These are phyloP conservation scores for Cettia cetti DNA, from an alignment of 2,113 vertebrate species.

Conservation along the genomic window DNA sequence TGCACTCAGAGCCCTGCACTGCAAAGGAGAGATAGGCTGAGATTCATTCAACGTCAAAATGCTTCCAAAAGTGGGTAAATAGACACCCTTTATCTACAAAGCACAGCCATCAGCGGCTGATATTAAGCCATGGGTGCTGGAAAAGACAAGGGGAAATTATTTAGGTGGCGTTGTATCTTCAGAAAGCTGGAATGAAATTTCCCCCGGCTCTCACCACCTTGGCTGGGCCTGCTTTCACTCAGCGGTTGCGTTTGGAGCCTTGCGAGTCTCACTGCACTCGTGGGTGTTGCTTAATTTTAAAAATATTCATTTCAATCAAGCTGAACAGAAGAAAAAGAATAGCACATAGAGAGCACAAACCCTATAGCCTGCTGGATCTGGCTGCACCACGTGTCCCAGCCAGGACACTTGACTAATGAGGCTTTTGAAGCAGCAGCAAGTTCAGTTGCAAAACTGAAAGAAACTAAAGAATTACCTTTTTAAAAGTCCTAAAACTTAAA, in stretches of 20 bases:
- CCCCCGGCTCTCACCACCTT: not conserved
- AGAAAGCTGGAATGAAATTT: conserved; percentile 4
- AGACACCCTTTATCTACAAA: conserved; percentile 27
- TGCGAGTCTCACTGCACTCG: not conserved
- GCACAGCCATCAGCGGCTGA: not conserved
- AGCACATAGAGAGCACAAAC: not conserved
- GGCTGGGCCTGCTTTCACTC: not conserved
- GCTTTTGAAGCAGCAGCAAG: not conserved
- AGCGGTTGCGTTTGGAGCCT: not conserved
- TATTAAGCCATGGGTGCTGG: not conserved
- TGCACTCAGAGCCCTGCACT: not conserved
- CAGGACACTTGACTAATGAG: not conserved
- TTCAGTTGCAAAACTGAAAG: not conserved
- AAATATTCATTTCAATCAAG: conserved; percentile 33
- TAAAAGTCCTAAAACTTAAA: not conserved
- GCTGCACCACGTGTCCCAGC: not conserved
- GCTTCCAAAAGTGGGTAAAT: not conserved
- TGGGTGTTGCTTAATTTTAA: conserved; percentile 32
- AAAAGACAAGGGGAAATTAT: conserved; percentile 29
- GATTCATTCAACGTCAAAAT: not conserved
- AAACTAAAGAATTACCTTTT: not conserved
- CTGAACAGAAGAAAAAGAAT: not conserved
- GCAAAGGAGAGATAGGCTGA: not conserved
- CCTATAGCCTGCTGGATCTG: not conserved
- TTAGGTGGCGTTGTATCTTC: not conserved